Conservation (phyloP, 1,140 invertebrate genomes). For the Tetramorium parvispinum region DNA sequence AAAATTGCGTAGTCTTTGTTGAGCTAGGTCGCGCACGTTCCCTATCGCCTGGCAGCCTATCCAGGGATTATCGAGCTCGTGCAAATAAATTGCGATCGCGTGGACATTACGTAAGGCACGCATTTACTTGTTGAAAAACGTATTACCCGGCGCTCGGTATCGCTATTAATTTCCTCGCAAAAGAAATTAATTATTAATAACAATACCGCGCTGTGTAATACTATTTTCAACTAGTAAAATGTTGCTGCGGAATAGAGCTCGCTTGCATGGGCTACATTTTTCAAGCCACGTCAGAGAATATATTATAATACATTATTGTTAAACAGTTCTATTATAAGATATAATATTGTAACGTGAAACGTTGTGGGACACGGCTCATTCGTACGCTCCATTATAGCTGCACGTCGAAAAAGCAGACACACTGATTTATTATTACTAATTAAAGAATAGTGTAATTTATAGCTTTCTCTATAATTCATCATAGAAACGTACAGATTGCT, state of each 20-base stretch:
- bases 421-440: constrained; percentile 22
- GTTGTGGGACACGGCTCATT: neutral
- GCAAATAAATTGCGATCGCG: constrained; percentile 2
- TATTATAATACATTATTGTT: constrained; percentile 42
- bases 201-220: neutral
- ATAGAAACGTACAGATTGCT: neutral
- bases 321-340: neutral
- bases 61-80: neutral
- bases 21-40: constrained; percentile 47
- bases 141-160: neutral
- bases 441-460: neutral
- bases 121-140: neutral
- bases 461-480: neutral
- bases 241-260: neutral
- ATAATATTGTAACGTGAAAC: neutral
- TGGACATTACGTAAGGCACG: neutral
- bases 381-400: neutral
- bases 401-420: neutral
- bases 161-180: neutral
- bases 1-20: constrained; percentile 52
- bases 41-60: neutral
- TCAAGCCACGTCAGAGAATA: constrained; percentile 20
- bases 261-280: neutral
- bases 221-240: neutral
- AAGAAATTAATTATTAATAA: constrained; percentile 14